Evolutionary conservation across 1,140 invertebrate genomes (phyloP).

Genomic region (Drepana arcuata): DNA sequence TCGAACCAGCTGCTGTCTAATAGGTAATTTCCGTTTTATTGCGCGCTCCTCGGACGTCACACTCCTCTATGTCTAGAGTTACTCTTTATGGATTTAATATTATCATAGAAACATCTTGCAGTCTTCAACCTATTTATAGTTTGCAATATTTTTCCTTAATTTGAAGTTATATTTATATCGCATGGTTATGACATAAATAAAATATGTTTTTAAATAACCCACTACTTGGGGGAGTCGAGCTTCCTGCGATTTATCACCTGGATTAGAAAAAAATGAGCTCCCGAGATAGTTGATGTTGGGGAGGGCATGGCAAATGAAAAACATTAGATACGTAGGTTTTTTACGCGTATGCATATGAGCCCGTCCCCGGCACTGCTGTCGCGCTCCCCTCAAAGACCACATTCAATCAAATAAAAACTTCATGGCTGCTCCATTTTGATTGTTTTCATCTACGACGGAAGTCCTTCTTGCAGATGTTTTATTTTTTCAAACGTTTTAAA

Average conservation of each 20-base stretch:
- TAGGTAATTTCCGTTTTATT: constrained; percentile 55
- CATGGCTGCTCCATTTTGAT: constrained; percentile 12
- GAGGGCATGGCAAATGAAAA: constrained; percentile 3
- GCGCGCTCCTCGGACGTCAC: constrained; percentile 12
- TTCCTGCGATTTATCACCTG: constrained; percentile 42
- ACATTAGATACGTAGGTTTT: neutral
- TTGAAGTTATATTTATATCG: constrained; percentile 5
- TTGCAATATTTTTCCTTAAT: no score
- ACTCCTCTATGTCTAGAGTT: no score
- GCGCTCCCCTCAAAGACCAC: no score
- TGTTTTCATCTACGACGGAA: constrained; percentile 23
- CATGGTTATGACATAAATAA: constrained; percentile 36
- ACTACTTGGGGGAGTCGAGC: constrained; percentile 21
- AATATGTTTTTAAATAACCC: constrained; percentile 34
- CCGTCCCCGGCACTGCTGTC: no score
- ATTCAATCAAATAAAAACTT: no score
- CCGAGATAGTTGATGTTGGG: constrained; percentile 14
- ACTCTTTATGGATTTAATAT: no score
- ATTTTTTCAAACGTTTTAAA: no score
- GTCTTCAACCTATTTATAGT: no score
- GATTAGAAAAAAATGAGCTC: constrained; percentile 38
- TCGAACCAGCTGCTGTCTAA: constrained; percentile 53
- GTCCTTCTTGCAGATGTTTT: constrained; percentile 24
- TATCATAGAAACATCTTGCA: no score
- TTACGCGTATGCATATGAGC: no score